phyloP scores from a whole-genome alignment of 2,888 invertebrate species.

The Dichetophora obliterata region DNA sequence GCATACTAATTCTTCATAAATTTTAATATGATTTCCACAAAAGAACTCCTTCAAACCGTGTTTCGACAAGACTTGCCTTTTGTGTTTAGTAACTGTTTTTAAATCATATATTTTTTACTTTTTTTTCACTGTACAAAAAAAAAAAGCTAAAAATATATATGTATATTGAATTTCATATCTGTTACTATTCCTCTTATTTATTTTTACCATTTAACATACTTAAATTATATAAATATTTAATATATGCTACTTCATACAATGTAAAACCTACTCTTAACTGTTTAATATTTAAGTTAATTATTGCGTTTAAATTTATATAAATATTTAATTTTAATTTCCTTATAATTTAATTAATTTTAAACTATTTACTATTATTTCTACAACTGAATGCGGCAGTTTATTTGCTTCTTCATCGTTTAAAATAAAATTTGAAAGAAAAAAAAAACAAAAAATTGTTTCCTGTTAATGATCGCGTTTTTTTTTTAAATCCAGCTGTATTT shows the following conservation, averaged over 20 bases:
- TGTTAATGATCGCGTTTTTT: neutral
- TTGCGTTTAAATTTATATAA: slow-evolving; percentile 5
- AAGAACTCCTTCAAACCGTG: neutral
- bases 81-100: slow-evolving; percentile 29
- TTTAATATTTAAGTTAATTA: slow-evolving; percentile 1
- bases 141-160: slow-evolving; percentile 18
- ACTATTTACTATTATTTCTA: neutral
- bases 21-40: neutral
- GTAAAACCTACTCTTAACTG: slow-evolving; percentile 45
- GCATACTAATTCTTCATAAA: slow-evolving; percentile 9
- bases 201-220: neutral
- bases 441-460: neutral
- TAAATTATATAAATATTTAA: neutral
- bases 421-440: slow-evolving; percentile 2
- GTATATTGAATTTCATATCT: neutral
- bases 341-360: slow-evolving; percentile 14
- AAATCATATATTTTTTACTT: slow-evolving; percentile 20
- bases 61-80: slow-evolving; percentile 36
- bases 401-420: neutral
- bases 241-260: slow-evolving; percentile 35
- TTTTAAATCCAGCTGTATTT: too few relatives aligned
- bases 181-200: slow-evolving; percentile 29
- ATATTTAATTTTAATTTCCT: slow-evolving; percentile 11
- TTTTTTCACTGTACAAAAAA: slow-evolving; percentile 22
- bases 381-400: neutral